phyloP scores from a whole-genome alignment of 2,888 invertebrate genomes.

The Dasypolia templi region DNA sequence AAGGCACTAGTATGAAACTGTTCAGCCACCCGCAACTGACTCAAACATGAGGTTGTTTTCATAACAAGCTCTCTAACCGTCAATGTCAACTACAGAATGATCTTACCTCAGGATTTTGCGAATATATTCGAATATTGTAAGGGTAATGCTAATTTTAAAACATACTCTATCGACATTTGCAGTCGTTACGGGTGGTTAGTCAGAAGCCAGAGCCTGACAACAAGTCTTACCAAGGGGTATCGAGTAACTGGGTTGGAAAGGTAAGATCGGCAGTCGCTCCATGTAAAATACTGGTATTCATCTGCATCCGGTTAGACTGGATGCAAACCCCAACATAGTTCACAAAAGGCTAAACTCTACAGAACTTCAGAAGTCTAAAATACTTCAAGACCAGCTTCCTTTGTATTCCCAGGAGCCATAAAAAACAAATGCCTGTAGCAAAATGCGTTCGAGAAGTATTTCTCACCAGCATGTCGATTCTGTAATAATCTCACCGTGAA shows the following conservation, averaged over 20 bases:
- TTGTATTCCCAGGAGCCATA: neutral
- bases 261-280: no score
- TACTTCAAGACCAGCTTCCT: neutral
- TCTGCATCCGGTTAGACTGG: neutral
- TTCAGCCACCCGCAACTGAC: neutral
- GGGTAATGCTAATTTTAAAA: constrained; percentile 8
- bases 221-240: neutral
- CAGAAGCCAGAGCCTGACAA: neutral
- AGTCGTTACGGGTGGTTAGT: no score
- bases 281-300: neutral
- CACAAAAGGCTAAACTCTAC: neutral
- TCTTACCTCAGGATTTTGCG: neutral
- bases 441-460: constrained; percentile 4
- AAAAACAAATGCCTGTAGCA: constrained; percentile 11
- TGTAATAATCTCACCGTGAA: no score
- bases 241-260: neutral
- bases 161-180: neutral
- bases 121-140: constrained; percentile 21
- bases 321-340: neutral
- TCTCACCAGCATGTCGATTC: constrained; percentile 45
- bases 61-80: constrained; percentile 22
- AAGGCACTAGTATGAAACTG: neutral
- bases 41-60: constrained; percentile 23
- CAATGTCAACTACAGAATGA: constrained; percentile 11
- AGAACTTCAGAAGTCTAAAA: neutral